Conservation (phyloP, 2,888 invertebrate species). For the Helicoverpa assulta region DNA sequence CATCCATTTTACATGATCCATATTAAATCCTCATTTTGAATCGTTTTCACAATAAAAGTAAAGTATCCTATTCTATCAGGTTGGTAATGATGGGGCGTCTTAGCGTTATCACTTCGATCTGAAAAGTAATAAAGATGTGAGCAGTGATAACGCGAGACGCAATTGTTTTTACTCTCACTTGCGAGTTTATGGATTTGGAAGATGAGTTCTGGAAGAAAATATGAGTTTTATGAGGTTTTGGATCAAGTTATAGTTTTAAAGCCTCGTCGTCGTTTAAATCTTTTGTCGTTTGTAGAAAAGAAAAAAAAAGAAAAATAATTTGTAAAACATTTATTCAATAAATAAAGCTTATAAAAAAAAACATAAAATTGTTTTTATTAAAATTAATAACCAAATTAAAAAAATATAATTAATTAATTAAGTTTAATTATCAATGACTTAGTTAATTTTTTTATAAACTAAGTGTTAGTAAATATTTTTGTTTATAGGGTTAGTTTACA, state of each 20-base stretch:
- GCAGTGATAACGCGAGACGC: conserved; percentile 50
- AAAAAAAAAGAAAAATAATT: not conserved
- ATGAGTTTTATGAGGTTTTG: not conserved
- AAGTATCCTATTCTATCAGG: conserved; percentile 57
- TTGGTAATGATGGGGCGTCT: conserved; percentile 53
- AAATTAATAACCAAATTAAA: not conserved
- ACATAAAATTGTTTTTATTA: too few species aligned
- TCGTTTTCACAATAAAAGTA: conserved; percentile 44
- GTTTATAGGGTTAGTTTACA: conserved; percentile 19
- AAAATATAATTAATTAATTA: not conserved
- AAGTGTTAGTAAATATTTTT: conserved; percentile 5
- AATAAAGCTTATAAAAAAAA: too few species aligned
- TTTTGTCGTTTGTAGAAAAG: not conserved
- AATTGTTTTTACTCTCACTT: conserved; percentile 59
- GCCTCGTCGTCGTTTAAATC: not conserved
- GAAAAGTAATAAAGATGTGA: conserved; percentile 61
- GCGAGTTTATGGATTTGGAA: conserved; percentile 51
- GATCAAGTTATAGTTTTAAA: too few species aligned
- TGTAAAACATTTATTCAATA: too few species aligned
- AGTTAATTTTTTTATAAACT: not conserved
- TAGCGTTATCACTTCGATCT: conserved; percentile 61
- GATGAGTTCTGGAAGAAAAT: conserved; percentile 23
- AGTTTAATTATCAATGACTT: not conserved
- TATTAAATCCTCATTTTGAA: conserved; percentile 40
- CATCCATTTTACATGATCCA: conserved; percentile 11